These are phyloP conservation scores for Chymomyza fuscimana DNA, from an alignment of 2,888 invertebrate genomes.

Conservation along the genomic window DNA sequence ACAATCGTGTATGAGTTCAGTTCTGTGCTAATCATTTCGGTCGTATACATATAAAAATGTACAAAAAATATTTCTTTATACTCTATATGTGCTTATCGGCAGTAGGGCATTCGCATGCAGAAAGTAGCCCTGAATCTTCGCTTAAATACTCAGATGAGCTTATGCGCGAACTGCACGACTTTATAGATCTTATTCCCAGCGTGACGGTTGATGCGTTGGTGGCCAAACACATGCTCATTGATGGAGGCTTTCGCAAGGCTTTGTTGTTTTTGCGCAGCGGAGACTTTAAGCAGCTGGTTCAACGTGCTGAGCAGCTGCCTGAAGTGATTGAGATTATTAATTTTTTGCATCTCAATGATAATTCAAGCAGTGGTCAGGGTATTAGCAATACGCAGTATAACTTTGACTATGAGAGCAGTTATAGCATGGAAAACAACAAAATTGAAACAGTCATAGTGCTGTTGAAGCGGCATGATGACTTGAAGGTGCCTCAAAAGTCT, in stretches of 20 bases:
- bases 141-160: slow-evolving; percentile 67
- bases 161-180: slow-evolving; percentile 64
- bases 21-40: background rate
- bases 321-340: slow-evolving; percentile 68
- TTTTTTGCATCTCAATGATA: slow-evolving; percentile 66
- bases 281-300: slow-evolving; percentile 56
- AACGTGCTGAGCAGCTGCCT: slow-evolving; percentile 60
- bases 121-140: background rate
- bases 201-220: slow-evolving; percentile 58
- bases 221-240: slow-evolving; percentile 66
- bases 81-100: background rate
- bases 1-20: background rate
- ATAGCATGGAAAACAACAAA: background rate
- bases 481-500: slow-evolving; percentile 12
- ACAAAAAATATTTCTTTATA: background rate
- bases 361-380: background rate
- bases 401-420: background rate
- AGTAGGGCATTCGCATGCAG: background rate
- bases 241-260: slow-evolving; percentile 67
- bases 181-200: slow-evolving; percentile 61
- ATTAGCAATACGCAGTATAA: background rate
- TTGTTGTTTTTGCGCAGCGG: slow-evolving; percentile 61
- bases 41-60: background rate
- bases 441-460: slow-evolving; percentile 11
- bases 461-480: slow-evolving; percentile 7